Percentiles rank a stretch among this genome's conserved stretches.
phyloP scores from a whole-genome alignment of 2,888 invertebrate genomes.

The Acronicta psi region DNA sequence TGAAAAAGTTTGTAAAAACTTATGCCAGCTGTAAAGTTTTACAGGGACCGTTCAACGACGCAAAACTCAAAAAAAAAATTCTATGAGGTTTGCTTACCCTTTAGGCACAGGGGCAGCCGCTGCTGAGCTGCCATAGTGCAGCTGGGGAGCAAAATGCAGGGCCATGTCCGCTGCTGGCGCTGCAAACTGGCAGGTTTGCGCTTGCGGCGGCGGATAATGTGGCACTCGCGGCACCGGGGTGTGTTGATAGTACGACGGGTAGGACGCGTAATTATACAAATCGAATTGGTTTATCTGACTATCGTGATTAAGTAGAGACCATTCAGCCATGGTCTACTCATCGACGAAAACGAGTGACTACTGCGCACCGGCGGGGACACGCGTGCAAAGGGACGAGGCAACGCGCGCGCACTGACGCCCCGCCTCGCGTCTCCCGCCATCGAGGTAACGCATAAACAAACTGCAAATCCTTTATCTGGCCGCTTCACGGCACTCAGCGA shows the following conservation, averaged over 20 bases:
- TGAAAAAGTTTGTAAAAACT: slow-evolving; percentile 8
- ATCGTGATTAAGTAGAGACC: slow-evolving; percentile 67
- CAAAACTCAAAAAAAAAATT: background rate
- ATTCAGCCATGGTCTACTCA: slow-evolving; percentile 68
- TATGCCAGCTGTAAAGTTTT: background rate
- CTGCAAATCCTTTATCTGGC: slow-evolving; percentile 83
- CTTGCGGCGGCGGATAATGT: slow-evolving; percentile 43
- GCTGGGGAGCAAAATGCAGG: slow-evolving; percentile 33
- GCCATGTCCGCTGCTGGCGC: slow-evolving; percentile 30
- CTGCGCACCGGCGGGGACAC: slow-evolving; percentile 67
- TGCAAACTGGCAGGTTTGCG: slow-evolving; percentile 40
- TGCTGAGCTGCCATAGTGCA: slow-evolving; percentile 33
- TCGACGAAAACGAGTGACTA: slow-evolving; percentile 51
- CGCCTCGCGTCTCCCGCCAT: slow-evolving; percentile 66
- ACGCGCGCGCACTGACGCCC: slow-evolving; percentile 77
- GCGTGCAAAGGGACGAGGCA: slow-evolving; percentile 75
- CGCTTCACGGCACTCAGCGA: slow-evolving; percentile 63
- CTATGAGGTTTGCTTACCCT: slow-evolving; percentile 59
- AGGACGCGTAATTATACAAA: slow-evolving; percentile 59
- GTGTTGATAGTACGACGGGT: slow-evolving; percentile 58
- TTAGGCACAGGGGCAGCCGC: slow-evolving; percentile 34
- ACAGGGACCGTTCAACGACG: slow-evolving; percentile 8
- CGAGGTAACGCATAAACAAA: slow-evolving; percentile 80
- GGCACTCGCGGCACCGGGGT: slow-evolving; percentile 38
- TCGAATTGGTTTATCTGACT: slow-evolving; percentile 62